Evolutionary conservation across 1,140 invertebrate genomes (phyloP), one percentile per base, ranked within the genome.

Genomic region (Metopolophium dirhodum): DNA sequence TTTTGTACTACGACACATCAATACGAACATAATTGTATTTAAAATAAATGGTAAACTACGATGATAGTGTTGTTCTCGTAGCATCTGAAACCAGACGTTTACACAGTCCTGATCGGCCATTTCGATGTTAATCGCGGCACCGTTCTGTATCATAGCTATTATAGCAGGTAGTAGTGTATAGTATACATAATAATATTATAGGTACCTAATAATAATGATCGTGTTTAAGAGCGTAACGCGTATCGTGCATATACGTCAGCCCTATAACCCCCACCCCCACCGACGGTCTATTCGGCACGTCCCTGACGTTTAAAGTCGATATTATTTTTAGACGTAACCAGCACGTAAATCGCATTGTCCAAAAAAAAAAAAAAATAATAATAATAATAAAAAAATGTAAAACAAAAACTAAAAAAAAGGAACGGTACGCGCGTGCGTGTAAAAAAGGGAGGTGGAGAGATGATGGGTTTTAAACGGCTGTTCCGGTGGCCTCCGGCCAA

Each of bases 271-370:
- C 20, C 22, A 1, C 51, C 51, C 51, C 20, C 51, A 23, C 20
- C 83, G 8, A 11, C 26, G 4, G 30, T 89, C 2, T 54, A 35
- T 35, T 51, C 47, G 0, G n/a, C 86, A 54, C 49, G 49, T 37
- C 88, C 7, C 22, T 35, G 26, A 30, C 9, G 41, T 86, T 47
- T 47, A 14, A 23, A 61, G 37, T 47, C 47, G 91, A 85, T 93
- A 93, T n/a, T 77, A 77, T 93, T 93, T 93, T 93, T 93, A 93
- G 91, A 93, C 41, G 49, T 30, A 82, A 83, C 49, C 90, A 41
- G 47, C 57, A 47, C 57, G 45, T 51, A 68, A 68, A 91, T 47
- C 57, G 57, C 68, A 22, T 82, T 49, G 82, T 85, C 68, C 11
- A 26, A 85, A 49, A n/a, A 49, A 30, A 35, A 30, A 82, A 83